Evolutionary conservation across 2,888 invertebrate species (phyloP).

Genomic region (Miltochrista miniata): DNA sequence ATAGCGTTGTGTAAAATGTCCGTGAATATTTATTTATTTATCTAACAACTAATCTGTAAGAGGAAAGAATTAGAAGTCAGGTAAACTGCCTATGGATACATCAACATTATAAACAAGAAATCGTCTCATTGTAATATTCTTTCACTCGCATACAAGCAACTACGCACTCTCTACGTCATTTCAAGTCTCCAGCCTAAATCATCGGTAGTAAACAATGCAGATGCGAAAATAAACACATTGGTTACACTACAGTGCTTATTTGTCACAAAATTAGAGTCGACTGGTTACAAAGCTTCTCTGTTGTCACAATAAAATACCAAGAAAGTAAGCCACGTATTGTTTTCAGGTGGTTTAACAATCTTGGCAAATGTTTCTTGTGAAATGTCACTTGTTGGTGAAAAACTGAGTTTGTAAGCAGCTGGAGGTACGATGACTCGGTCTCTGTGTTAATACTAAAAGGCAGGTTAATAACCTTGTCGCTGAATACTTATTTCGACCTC

Average conservation of each 20-base stretch:
- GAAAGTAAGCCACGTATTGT: slow-evolving; percentile 24
- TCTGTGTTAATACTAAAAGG: neutral
- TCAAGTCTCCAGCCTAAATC: neutral
- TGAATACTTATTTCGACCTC: neutral
- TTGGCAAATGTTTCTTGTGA: slow-evolving; percentile 15
- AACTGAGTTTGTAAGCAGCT: neutral
- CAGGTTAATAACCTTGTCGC: slow-evolving; percentile 18
- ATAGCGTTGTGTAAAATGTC: too few relatives aligned
- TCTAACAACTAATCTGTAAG: too few relatives aligned
- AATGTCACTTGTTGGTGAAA: slow-evolving; percentile 10
- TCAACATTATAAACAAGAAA: too few relatives aligned
- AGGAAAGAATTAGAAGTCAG: too few relatives aligned
- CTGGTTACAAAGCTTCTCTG: slow-evolving; percentile 4
- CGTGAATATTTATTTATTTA: too few relatives aligned
- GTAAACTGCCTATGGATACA: too few relatives aligned
- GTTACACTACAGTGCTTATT: slow-evolving; percentile 31
- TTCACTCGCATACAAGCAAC: too few relatives aligned
- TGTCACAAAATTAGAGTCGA: slow-evolving; percentile 14
- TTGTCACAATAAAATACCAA: slow-evolving; percentile 19
- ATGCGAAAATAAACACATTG: neutral
- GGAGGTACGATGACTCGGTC: neutral
- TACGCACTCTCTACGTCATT: too few relatives aligned
- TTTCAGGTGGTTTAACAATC: slow-evolving; percentile 11
- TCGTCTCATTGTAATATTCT: too few relatives aligned
- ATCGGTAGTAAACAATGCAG: neutral